Base-by-base conservation (phyloP, 1,140 invertebrate species). In the Melanaphis sacchari region DNA sequence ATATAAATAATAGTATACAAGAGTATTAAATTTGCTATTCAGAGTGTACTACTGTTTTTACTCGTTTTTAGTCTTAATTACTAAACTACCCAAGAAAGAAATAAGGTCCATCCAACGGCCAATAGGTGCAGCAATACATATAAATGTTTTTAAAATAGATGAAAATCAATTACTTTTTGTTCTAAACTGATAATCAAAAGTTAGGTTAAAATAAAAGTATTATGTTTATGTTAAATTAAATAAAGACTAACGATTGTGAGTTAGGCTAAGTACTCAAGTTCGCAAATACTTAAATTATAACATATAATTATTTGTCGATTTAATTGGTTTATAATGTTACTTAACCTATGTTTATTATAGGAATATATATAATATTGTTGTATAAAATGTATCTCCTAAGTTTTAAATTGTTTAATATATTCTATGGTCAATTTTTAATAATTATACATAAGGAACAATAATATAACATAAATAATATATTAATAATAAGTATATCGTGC, bases 1-100 rank as follows among this genome's bases (percentile, higher is more conserved):
- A n/a, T 76, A 36, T 66, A n/a, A 0, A 0, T 31, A 31, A 0
- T 0, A 43, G 7, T n/a, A 6, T n/a, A 6, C 24, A 52, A 2
- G 46, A 59, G 18, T 18, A 66, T 66, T 18, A 66, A 18, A 66
- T 66, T 66, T 15, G 31, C 31, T 66, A 18, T 66, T n/a, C 59
- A 15, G 4, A 31, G 59, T 76, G 8, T 9, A 2, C 31, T 15
- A 76, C 1, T n/a, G 15, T 21, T 66, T 76, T 76, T n/a, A 76
- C 0, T n/a, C 31, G 31, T 76, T n/a, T 18, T n/a, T 4, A 18
- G 31, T 76, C n/a, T n/a, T 9, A 66, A 66, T 26, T 66, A 31
- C 26, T 15, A 4, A 26, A 5, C 2, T 54, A 54, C 54, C 7
- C 4, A 0, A 31, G 24, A 59, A 26, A 59, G 24, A 59, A 24